Evolutionary conservation across 2,113 vertebrate genomes (phyloP).

Genomic region (Oreochromis aureus): DNA sequence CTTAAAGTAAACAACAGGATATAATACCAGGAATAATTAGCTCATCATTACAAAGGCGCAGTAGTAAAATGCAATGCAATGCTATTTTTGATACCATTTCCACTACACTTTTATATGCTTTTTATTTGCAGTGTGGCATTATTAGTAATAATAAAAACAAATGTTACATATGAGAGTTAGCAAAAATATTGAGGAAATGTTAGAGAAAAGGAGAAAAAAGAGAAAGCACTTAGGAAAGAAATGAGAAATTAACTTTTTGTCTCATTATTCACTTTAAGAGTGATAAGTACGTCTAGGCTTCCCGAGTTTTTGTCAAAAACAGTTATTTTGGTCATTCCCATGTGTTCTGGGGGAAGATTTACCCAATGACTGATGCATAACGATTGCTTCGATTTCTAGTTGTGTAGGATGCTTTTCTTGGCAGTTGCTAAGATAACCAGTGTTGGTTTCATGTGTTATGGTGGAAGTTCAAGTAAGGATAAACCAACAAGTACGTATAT

Average conservation of each 20-base stretch:
- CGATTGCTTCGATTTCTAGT: not conserved
- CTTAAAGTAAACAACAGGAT: not conserved
- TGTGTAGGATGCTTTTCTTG: not conserved
- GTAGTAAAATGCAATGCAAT: not conserved
- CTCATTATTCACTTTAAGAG: not conserved
- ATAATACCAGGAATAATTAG: not conserved
- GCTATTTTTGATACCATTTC: not conserved
- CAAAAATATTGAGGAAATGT: not conserved
- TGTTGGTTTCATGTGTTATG: not conserved
- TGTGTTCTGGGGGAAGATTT: not conserved
- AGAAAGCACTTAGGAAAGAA: not conserved
- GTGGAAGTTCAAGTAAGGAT: not conserved
- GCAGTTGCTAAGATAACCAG: not conserved
- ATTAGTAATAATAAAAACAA: not conserved
- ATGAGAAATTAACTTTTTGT: not conserved
- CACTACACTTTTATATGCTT: not conserved
- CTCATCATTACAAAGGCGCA: not conserved
- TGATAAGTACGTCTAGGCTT: not conserved
- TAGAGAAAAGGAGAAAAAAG: not conserved
- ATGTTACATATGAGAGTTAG: not conserved
- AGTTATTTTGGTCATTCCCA: not conserved
- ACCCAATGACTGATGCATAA: not conserved
- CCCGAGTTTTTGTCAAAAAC: not conserved
- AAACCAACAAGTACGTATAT: not conserved
- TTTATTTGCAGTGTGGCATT: not conserved